Evolutionary conservation across 2,797 vertebrate species (phyloP), one percentile per base, ranked within the genome.

Genomic region (Glossophaga mutica): DNA sequence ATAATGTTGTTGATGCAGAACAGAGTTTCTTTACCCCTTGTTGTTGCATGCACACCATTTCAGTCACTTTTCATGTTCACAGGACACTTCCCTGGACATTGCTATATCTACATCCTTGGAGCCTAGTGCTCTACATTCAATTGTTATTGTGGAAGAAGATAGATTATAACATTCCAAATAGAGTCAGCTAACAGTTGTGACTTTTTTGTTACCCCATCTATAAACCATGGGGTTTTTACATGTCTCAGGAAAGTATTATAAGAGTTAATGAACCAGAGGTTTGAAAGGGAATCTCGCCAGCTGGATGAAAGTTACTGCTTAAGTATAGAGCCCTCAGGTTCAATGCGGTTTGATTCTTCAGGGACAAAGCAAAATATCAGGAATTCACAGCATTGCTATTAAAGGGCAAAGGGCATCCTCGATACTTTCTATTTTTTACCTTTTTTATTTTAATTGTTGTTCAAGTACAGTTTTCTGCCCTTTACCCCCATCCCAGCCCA

Each of bases 191-290:
- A 84, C 37, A 93, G 87, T 71, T 96, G 73, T 95, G 68, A 87
- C 55, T 96, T 95, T 94, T 94, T 67, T 93, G 67, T 85, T 96
- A 90, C 85, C 62, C 87, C 55, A 88, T 71, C 92, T 95, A 96
- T 94, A 96, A 97, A 94, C 77, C 32, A 90, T 70, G 44, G 52
- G 32, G 24, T 83, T 97, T 96, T 91, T 96, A 87, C 85, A 96
- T 89, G 88, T 96, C 68, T 79, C 73, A 92, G 82, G 34, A 94
- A 59, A 24, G 62, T 94, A 94, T 96, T 97, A 94, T 91, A 82
- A 94, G 94, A 96, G 90, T 97, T 97, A 97, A 96, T 95, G 95
- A 97, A 91, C 34, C 92, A 95, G 70, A 96, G 34, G 34, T 91
- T 94, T 81, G 90, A 96, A 88, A 39, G 70, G 52, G 37, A 39